Conservation (phyloP, 64 coral and sea anemone genomes). For the Montipora capricornis region DNA sequence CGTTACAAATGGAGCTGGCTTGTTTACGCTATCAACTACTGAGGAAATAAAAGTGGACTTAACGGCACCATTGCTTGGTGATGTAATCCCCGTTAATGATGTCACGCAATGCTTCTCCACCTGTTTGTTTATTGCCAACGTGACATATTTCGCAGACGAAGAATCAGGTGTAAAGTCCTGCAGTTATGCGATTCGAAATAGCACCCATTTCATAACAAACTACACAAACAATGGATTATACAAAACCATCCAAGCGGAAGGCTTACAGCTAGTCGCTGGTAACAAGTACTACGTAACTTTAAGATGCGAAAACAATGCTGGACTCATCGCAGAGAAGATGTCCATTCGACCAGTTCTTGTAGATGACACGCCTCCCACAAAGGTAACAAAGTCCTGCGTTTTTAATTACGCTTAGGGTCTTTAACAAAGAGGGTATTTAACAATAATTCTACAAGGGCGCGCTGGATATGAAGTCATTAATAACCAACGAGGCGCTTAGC, state of each 20-base stretch:
- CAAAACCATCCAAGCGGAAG: conserved; percentile 2
- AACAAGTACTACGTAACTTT: conserved; percentile 56
- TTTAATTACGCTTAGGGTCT: neutral
- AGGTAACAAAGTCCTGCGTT: conserved; percentile 43
- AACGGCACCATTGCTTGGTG: conserved; percentile 70
- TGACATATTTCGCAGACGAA: conserved; percentile 71
- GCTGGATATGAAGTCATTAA: no score
- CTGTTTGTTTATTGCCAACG: conserved; percentile 58
- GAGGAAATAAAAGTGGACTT: conserved; percentile 61
- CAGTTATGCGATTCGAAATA: conserved; percentile 53
- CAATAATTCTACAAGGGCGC: no score
- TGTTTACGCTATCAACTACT: conserved; percentile 75
- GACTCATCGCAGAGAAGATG: conserved; percentile 43
- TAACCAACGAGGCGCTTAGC: no score
- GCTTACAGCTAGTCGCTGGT: conserved; percentile 38
- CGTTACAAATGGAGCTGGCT: conserved; percentile 80
- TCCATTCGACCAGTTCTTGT: conserved; percentile 37
- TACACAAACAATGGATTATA: conserved; percentile 28
- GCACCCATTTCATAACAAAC: neutral
- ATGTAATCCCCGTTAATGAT: conserved; percentile 5
- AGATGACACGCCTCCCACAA: conserved; percentile 76
- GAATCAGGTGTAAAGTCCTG: conserved; percentile 87
- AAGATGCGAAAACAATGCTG: conserved; percentile 68
- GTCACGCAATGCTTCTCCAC: conserved; percentile 67
- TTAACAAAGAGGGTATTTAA: no score